Evolutionary conservation across 1,140 invertebrate species (phyloP), one percentile per base, ranked within the genome.

Genomic region (Gryon sp.): DNA sequence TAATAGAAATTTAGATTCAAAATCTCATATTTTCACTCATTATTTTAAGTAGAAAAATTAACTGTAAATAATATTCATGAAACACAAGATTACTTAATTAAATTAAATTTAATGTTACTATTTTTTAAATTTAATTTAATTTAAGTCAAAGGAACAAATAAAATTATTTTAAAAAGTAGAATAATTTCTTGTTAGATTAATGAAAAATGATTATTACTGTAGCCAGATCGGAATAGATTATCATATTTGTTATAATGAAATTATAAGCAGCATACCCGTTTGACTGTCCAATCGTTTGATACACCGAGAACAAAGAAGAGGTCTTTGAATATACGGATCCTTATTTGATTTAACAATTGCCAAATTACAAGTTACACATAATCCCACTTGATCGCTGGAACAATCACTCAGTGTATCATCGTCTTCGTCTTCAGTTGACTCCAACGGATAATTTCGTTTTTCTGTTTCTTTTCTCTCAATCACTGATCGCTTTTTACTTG

Each of bases 321-420:
- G 85, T 16, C 74, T 78, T 0, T 83, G 50, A 4, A 19, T 52
- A 12, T 38, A 68, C n/a, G 38, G 18, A 2, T 68, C 32, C 0
- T 72, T 46, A 24, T 60, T 78, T 1, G 41, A 52, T n/a, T 78
- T 70, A 28, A 57, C 60, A 8, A 83, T 45, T 2, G 69, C 76
- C 12, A 81, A 50, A 30, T 83, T 82, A 55, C 85, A 87, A 63
- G 82, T 76, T n/a, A 70, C 78, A 41, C 84, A 87, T 4, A 84
- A 40, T 9, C 62, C 82, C 18, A 79, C 14, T 26, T 69, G 65
- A 0, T 76, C 55, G n/a, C 79, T 76, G 0, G 63, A 38, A n/a
- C 46, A 36, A 30, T 59, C 52, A 19, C 48, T 73, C 3, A 46
- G 19, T 4, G 43, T 69, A 0, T 66, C 40, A 12, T 80, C 34